Percentiles rank a stretch among this genome's conserved stretches.
These are phyloP conservation scores for Dolichallabes microphthalmus DNA, from an alignment of 2,113 vertebrate species.

Conservation along the genomic window DNA sequence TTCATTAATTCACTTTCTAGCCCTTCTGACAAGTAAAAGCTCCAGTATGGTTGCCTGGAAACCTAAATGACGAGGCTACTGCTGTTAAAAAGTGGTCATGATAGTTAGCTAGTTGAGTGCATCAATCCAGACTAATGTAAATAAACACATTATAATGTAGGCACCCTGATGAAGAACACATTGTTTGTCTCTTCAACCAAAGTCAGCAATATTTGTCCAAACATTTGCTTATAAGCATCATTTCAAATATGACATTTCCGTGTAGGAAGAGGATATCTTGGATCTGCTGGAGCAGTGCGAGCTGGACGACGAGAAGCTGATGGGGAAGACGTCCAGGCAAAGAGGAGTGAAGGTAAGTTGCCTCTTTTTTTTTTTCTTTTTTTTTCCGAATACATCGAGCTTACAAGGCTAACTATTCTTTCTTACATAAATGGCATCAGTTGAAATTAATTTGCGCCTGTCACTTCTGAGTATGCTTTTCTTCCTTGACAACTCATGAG, in stretches of 20 bases:
- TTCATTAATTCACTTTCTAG: neutral
- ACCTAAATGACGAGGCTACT: neutral
- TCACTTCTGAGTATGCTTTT: slow-evolving; percentile 55
- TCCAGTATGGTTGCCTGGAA: neutral
- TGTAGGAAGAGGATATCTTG: slow-evolving; percentile 94
- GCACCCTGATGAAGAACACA: neutral
- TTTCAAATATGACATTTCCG: neutral
- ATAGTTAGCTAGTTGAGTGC: neutral
- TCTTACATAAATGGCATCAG: slow-evolving; percentile 67
- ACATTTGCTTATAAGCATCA: neutral
- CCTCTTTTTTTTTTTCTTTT: neutral
- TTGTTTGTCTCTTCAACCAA: neutral
- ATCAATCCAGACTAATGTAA: neutral
- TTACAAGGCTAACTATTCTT: slow-evolving; percentile 62
- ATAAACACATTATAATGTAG: neutral
- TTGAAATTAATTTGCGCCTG: slow-evolving; percentile 71
- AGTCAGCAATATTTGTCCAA: neutral
- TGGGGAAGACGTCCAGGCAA: slow-evolving; percentile 83
- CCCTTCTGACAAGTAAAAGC: neutral
- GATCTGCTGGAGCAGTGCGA: slow-evolving; percentile 96
- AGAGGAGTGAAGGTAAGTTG: slow-evolving; percentile 78
- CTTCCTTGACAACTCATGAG: slow-evolving; percentile 3
- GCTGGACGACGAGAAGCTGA: slow-evolving; percentile 94
- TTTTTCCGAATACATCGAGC: slow-evolving; percentile 47
- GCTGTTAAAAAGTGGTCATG: neutral